A percentile compares a stretch with the other conserved stretches of the same genome.
Evolutionary conservation across 2,888 invertebrate genomes (phyloP).

Genomic region (Scaeva pyrastri): DNA sequence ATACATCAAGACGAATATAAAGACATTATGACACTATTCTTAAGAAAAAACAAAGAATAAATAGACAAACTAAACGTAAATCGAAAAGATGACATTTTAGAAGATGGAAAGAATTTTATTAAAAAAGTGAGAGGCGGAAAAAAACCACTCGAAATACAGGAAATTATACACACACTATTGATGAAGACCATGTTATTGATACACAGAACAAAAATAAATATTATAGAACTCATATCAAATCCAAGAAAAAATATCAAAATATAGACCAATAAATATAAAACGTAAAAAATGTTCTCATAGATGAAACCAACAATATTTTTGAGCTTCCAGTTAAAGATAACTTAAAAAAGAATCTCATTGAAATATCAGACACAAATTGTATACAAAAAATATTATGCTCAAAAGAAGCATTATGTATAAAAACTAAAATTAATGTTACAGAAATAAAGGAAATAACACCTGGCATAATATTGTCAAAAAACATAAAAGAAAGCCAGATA

Average conservation of each 20-base stretch:
- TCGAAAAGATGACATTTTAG: constrained; percentile 26
- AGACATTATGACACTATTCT: constrained; percentile 53
- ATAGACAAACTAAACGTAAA: constrained; percentile 28
- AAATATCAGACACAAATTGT: background rate
- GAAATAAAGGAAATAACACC: background rate
- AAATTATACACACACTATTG: constrained; percentile 59
- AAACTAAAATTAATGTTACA: background rate
- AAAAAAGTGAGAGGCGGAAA: constrained; percentile 58
- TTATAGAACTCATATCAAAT: constrained; percentile 68
- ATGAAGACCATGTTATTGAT: constrained; percentile 61
- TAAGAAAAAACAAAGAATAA: background rate
- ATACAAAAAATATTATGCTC: background rate
- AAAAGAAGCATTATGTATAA: background rate
- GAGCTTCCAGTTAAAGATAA: background rate
- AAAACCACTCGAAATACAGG: constrained; percentile 72
- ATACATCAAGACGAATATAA: constrained; percentile 61
- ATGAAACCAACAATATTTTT: background rate
- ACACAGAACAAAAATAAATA: constrained; percentile 63
- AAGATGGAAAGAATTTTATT: constrained; percentile 7
- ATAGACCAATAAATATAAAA: no score
- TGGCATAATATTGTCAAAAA: background rate
- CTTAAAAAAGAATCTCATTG: background rate
- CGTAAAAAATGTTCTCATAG: background rate
- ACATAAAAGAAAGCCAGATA: background rate
- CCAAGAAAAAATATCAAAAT: constrained; percentile 64